These are phyloP conservation scores for Myopa tessellatipennis DNA, from an alignment of 2,888 invertebrate species.

Conservation along the genomic window DNA sequence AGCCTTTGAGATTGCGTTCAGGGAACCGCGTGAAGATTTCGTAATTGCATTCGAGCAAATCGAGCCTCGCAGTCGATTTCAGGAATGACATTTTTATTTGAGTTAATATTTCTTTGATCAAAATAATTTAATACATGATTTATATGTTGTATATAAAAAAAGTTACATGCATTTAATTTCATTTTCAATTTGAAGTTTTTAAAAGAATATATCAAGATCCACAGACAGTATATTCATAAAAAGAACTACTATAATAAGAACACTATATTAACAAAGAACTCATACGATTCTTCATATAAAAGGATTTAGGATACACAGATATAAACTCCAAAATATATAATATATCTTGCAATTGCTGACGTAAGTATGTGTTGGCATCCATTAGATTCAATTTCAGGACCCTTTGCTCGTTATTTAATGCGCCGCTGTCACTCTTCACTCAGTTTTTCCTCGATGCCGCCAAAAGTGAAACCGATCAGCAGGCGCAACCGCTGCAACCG, in stretches of 20 bases:
- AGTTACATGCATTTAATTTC: constrained; percentile 3
- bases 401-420: background rate
- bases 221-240: background rate
- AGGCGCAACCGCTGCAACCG: constrained; percentile 22
- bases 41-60: constrained; percentile 1
- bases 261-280: background rate
- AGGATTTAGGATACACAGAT: too few species aligned
- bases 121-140: constrained; percentile 28
- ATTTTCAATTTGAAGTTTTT: background rate
- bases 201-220: too few species aligned
- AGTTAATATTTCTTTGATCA: constrained; percentile 28
- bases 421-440: background rate
- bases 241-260: background rate
- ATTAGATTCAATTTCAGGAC: background rate
- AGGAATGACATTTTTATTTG: constrained; percentile 37
- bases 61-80: constrained; percentile 28
- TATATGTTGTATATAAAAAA: constrained; percentile 1
- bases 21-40: constrained; percentile 17
- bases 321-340: too few species aligned
- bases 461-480: constrained; percentile 22
- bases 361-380: background rate
- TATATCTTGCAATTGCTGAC: too few species aligned
- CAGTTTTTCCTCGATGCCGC: too few species aligned
- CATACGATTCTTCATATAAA: too few species aligned
- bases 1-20: constrained; percentile 18